phyloP scores from a whole-genome alignment of 2,797 vertebrate genomes.

The Argya squamiceps region DNA sequence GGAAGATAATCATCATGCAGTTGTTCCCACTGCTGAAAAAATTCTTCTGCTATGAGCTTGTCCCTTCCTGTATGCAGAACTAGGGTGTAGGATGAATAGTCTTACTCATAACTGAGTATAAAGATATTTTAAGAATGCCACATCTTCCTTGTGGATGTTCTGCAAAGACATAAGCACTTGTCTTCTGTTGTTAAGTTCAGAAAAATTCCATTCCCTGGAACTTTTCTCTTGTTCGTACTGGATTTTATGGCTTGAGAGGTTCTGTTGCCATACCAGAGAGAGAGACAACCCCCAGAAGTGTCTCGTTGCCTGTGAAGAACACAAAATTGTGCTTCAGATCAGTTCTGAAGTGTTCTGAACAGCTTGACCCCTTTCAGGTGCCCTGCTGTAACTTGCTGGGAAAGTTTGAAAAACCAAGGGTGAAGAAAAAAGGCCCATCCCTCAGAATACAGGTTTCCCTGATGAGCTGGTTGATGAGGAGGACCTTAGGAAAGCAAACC shows the following conservation, averaged over 20 bases:
- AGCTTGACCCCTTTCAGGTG: accelerated
- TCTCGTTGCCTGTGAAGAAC: not conserved
- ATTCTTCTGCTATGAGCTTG: constrained; percentile 21
- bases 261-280: accelerated
- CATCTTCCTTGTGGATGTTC: not conserved
- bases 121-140: not conserved
- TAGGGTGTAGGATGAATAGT: constrained; percentile 1
- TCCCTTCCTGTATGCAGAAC: constrained; percentile 19
- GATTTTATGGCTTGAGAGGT: not conserved
- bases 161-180: not conserved
- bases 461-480: not conserved
- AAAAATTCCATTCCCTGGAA: not conserved
- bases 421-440: not conserved
- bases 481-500: not conserved
- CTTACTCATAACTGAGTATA: not conserved
- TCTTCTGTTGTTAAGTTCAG: not conserved
- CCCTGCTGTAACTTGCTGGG: not conserved
- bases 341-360: not conserved
- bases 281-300: not conserved
- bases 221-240: not conserved
- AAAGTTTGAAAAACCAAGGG: not conserved
- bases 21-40: not conserved
- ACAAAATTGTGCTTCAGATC: not conserved
- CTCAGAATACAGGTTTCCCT: not conserved
- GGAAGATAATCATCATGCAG: not conserved